phyloP scores from a whole-genome alignment of 2,113 vertebrate genomes.

The Hemicordylus capensis region DNA sequence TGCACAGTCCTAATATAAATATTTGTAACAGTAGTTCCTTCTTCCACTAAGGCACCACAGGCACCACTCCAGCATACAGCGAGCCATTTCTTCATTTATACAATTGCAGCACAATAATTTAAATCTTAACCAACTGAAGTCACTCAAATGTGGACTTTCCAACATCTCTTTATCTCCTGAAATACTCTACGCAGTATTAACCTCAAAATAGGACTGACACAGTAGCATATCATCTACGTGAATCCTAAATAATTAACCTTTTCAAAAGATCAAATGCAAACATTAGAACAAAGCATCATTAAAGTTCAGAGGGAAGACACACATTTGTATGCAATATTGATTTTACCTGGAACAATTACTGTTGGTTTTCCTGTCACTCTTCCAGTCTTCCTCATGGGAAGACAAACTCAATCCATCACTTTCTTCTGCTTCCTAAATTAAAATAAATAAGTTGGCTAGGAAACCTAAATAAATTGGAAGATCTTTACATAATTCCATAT shows the following conservation, averaged over 20 bases:
- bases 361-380: constrained; percentile 85
- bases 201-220: background rate
- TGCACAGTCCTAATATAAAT: no score
- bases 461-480: background rate
- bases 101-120: background rate
- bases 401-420: constrained; percentile 84
- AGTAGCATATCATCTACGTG: background rate
- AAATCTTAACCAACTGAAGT: background rate
- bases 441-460: constrained; percentile 6
- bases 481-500: background rate
- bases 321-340: background rate
- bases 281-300: background rate
- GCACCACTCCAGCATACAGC: background rate
- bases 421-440: constrained; percentile 82
- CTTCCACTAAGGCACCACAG: background rate
- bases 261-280: background rate
- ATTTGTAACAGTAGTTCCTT: no score
- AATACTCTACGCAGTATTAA: no score
- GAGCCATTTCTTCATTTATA: background rate
- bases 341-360: constrained; percentile 87
- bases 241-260: background rate
- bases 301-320: background rate
- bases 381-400: constrained; percentile 91
- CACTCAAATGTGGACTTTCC: background rate
- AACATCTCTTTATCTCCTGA: background rate